Conservation (phyloP, 2,113 vertebrate genomes). For the Ploceus nigricollis region DNA sequence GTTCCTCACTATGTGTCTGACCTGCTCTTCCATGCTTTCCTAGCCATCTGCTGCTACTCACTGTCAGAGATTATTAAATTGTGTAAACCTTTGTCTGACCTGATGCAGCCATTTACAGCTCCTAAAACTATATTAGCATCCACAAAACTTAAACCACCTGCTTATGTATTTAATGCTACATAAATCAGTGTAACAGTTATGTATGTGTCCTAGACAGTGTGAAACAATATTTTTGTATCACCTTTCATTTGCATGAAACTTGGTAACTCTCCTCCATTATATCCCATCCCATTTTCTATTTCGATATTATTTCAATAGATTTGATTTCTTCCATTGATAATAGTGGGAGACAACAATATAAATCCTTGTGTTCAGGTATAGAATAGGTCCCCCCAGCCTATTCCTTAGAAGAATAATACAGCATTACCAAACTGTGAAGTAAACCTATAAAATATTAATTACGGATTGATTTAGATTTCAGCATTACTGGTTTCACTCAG, state of each 20-base stretch:
- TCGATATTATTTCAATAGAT: not conserved
- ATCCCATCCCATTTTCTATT: not conserved
- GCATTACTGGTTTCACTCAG: conserved; percentile 62
- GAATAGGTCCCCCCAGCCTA: not conserved
- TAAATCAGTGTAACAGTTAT: not conserved
- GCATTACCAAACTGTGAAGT: conserved; percentile 26
- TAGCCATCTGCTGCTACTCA: not conserved
- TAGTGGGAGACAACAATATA: not conserved
- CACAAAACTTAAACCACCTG: not conserved
- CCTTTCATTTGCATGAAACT: not conserved
- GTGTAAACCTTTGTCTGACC: not conserved
- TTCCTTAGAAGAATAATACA: not conserved
- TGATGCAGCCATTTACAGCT: not conserved
- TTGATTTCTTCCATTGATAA: not conserved
- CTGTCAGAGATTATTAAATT: not conserved
- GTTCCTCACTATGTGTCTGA: not conserved
- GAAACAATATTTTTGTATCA: not conserved
- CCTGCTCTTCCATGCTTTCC: not conserved
- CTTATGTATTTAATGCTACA: not conserved
- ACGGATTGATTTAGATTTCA: conserved; percentile 66
- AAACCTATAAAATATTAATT: conserved; percentile 72
- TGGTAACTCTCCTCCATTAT: not conserved
- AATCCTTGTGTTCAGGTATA: not conserved
- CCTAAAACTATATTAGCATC: not conserved
- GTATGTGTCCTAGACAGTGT: not conserved